Evolutionary conservation across 2,113 vertebrate species (phyloP), one percentile per base, ranked within the genome.

Genomic region (Gopherus evgoodei): DNA sequence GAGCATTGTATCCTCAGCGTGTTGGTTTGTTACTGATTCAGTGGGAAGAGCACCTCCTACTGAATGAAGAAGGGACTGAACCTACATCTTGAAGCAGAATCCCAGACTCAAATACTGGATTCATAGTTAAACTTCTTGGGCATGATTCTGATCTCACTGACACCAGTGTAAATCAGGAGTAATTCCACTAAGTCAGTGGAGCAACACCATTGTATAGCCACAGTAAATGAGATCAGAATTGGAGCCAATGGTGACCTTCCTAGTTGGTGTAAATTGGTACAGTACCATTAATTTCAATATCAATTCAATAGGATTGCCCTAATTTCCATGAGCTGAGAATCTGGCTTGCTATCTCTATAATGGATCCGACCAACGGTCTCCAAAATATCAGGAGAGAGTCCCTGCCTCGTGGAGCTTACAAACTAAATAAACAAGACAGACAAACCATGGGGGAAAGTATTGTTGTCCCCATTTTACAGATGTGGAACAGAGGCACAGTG

Each of bases 251-350:
- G 22, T 5, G 38, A 44, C 5, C 21, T 25, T 25, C 1, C 49
- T 9, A 59, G 3, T 0, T 29, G 13, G 31, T 0, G 25, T 3
- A 11, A 62, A 29, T 31, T 75, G 52, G 21, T 5, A 62, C 88
- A 12, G 38, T 54, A 47, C 35, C 2, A 0, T 4, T 4, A 44
- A 0, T 0, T 12, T 50, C 1, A 2, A 10, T 31, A 57, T 4
- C 44, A 0, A 0, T 12, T 50, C 1, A 2, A 10, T 31, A 57
- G 52, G 29, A 79, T 79, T 50, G 6, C 19, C 0, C 35, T 8
- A 87, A n/a, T 86, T 72, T n/a, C 59, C 44, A 12, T 3, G 3
- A 2, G 8, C 5, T 8, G 27, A 19, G 27, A 35, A 19, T 31
- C 47, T 80, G 47, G 16, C 27, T 29, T 8, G 21, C 9, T 19